Evolutionary conservation across 2,888 invertebrate species (phyloP), one percentile per base, ranked within the genome.

Genomic region (Dynastes maya): DNA sequence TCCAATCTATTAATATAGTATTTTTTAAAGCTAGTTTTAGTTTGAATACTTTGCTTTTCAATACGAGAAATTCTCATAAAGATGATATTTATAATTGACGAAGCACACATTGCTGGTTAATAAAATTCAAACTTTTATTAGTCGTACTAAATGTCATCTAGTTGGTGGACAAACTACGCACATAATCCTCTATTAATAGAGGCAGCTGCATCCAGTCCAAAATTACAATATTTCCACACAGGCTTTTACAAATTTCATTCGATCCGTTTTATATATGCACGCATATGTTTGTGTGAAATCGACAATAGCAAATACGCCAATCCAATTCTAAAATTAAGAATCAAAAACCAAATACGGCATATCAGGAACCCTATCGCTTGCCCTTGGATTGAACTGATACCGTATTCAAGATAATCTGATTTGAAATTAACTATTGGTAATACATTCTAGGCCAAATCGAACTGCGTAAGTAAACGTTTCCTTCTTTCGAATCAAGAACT

Each of bases 161-260:
- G 58, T 72, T 72, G 58, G 72, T 72, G 61, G 58, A 72, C 72
- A 58, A 72, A 72, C 40, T 72, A 72, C 72, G 72, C 58, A 40
- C 58, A 72, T 72, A 72, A 72, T 61, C 40, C 61, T 72, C 72
- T 72, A 72, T 72, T 72, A 72, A 72, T 72, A 72, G 72, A 55
- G 61, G 45, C 72, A 72, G 72, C 72, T 72, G 72, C 72, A 72
- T 72, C 72, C 27, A 58, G 58, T 72, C 72, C 72, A 72, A 72
- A 72, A 72, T 61, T 72, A 72, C 61, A 40, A 58, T 61, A 45
- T 72, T 72, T 72, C 72, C 9, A 61, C 58, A 61, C 72, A 22
- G 72, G 40, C 55, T 40, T 72, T 58, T 53, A 72, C 72, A 72
- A 72, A 72, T 72, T 72, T 72, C 40, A 72, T 72, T 72, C 29